Base-by-base conservation (phyloP, 2,888 invertebrate genomes). In the Volucella zonaria region DNA sequence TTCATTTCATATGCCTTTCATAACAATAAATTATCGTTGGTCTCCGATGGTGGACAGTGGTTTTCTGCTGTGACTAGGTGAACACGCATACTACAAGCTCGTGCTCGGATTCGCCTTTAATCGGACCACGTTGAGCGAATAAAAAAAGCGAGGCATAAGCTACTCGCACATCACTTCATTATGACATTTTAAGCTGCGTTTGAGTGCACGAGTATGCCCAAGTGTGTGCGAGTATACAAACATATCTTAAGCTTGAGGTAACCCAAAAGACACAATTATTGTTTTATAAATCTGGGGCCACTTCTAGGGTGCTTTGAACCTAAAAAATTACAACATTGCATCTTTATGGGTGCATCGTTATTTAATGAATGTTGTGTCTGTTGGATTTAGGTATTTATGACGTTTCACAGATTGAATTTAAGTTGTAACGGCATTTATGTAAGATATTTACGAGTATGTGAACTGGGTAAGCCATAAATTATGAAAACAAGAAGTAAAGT, bases 11-110 rank as follows among this genome's bases (percentile, higher is more conserved):
- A 59, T 49, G 66, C 56, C 59, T 59, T 52, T 59, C 59, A 68
- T 76, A 61, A 61, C 45, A 68, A 76, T 76, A 59, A 68, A 59
- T 68, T 76, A 47, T 62, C 38, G 40, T 67, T 52, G 59, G 31
- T n/a, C 66, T 75, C 58, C 18, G 18, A 42, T 58, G 12, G 74
- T 14, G 11, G 42, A 66, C 40, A 66, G 61, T 59, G 42, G 18
- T 58, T 66, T 14, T 11, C 58, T 49, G 38, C 38, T 47, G 42
- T 11, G 15, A 15, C 51, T 51, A 43, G 52, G 18, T 40, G 52
- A 64, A 47, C 42, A 49, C 42, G n/a, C 11, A 49, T 14, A 56
- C 31, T 45, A 43, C 47, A 18, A 58, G 11, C 42, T 10, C 11
- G 14, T 59, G 11, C 42, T 23, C 18, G 18, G 12, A 14, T 10